These are phyloP conservation scores for Pararge aegeria DNA, from an alignment of 1,140 invertebrate species.

Conservation along the genomic window DNA sequence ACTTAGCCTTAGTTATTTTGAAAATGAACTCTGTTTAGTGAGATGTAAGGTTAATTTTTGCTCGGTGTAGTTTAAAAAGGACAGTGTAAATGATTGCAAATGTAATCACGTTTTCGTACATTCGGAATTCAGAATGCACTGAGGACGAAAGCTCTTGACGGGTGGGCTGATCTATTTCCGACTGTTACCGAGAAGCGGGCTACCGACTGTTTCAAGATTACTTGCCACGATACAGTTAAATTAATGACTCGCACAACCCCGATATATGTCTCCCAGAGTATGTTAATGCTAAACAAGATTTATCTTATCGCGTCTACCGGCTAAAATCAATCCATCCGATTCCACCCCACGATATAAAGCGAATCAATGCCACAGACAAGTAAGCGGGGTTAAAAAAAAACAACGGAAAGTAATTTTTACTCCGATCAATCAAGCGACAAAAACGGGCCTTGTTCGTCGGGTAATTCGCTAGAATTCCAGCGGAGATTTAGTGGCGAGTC, in stretches of 20 bases:
- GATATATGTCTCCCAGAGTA: constrained; percentile 50
- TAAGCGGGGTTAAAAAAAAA: constrained; percentile 49
- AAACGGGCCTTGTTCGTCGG: constrained; percentile 58
- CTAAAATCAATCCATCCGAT: constrained; percentile 39
- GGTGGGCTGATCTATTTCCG: constrained; percentile 70
- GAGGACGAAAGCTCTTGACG: constrained; percentile 35
- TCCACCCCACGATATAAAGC: constrained; percentile 40
- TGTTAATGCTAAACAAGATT: constrained; percentile 49
- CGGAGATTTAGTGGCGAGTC: constrained; percentile 67
- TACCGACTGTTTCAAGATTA: constrained; percentile 50
- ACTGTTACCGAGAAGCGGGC: constrained; percentile 53
- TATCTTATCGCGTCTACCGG: constrained; percentile 43
- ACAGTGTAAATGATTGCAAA: constrained; percentile 23
- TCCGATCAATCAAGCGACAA: constrained; percentile 73
- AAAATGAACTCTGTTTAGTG: not conserved
- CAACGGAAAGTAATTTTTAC: constrained; percentile 70
- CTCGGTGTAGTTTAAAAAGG: not conserved
- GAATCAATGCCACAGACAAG: constrained; percentile 39
- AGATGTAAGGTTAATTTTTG: not conserved
- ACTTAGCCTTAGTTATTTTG: not conserved
- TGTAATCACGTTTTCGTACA: constrained; percentile 27
- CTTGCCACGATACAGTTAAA: constrained; percentile 61
- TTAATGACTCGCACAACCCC: constrained; percentile 55
- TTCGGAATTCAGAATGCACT: constrained; percentile 22
- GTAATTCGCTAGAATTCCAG: constrained; percentile 78